Evolutionary conservation across 2,113 vertebrate genomes (phyloP).

Genomic region (Hippoglossus stenolepis): DNA sequence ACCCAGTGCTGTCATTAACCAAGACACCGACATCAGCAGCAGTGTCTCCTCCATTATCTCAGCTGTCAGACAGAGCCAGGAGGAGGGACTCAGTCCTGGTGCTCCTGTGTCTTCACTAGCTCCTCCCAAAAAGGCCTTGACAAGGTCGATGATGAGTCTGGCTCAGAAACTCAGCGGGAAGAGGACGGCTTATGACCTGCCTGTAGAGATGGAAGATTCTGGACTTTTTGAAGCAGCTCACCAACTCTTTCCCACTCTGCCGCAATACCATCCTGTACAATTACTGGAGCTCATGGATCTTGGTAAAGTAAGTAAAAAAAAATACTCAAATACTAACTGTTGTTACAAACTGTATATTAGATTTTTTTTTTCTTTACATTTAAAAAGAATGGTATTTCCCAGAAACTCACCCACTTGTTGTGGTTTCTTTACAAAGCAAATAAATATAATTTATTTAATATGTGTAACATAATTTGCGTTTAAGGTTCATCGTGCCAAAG

Average conservation of each 20-base stretch:
- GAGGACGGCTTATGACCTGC: constrained; percentile 88
- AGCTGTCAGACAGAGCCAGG: constrained; percentile 87
- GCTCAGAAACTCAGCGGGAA: constrained; percentile 97
- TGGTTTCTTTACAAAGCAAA: neutral
- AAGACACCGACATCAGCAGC: constrained; percentile 81
- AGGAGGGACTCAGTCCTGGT: constrained; percentile 75
- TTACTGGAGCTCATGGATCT: constrained; percentile 98
- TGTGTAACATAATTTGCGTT: constrained; percentile 2
- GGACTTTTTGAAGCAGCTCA: constrained; percentile 98
- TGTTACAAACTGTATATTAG: neutral
- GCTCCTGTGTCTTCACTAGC: constrained; percentile 69
- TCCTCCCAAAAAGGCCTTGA: constrained; percentile 88
- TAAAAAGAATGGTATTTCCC: neutral
- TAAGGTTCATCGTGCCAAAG: constrained; percentile 89
- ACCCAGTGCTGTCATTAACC: constrained; percentile 60
- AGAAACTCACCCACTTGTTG: neutral
- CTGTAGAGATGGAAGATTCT: constrained; percentile 91
- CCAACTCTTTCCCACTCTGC: constrained; percentile 92
- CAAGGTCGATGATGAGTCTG: constrained; percentile 94
- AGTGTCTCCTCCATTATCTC: constrained; percentile 87
- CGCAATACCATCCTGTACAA: constrained; percentile 97
- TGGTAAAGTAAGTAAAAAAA: constrained; percentile 86
- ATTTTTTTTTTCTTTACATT: neutral
- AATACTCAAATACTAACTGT: neutral
- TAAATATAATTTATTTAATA: neutral